Percentiles rank a stretch among this genome's conserved stretches.
Evolutionary conservation across 1,140 invertebrate species (phyloP).

Genomic region (Apis laboriosa): DNA sequence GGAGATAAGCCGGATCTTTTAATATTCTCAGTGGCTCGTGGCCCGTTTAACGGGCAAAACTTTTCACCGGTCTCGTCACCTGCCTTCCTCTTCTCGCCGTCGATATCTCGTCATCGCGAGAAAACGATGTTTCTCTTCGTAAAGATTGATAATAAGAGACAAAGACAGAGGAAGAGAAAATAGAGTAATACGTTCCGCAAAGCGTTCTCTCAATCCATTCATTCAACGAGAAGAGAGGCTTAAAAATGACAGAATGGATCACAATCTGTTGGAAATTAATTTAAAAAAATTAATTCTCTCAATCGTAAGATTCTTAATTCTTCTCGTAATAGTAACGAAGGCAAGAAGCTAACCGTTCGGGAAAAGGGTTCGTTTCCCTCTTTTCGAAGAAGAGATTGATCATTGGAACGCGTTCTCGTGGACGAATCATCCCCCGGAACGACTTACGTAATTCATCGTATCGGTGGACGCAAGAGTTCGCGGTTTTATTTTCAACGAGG

Average conservation of each 20-base stretch:
- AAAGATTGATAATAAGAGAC: not conserved
- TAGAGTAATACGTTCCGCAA: constrained; percentile 32
- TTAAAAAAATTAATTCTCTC: no score
- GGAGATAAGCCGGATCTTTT: constrained; percentile 16
- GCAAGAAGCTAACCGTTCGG: no score
- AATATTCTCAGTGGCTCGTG: constrained; percentile 1
- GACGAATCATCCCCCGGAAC: no score
- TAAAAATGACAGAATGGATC: constrained; percentile 60
- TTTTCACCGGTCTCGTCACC: not conserved
- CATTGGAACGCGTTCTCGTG: not conserved
- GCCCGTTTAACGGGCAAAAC: constrained; percentile 12
- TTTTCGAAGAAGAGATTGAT: not conserved
- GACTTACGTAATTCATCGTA: constrained; percentile 17
- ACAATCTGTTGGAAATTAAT: no score
- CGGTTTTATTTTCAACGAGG: constrained; percentile 14
- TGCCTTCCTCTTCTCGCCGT: not conserved
- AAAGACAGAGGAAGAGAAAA: not conserved
- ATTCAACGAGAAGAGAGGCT: constrained; percentile 18
- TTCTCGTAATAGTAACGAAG: not conserved
- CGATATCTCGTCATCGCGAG: not conserved
- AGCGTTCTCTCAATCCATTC: constrained; percentile 41
- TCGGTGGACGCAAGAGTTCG: not conserved
- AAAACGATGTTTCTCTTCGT: constrained; percentile 17
- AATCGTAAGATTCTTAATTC: constrained; percentile 36
- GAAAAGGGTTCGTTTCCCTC: constrained; percentile 27